These are phyloP conservation scores for Drosophila baimaii DNA, from an alignment of 1,140 invertebrate species.

Conservation along the genomic window DNA sequence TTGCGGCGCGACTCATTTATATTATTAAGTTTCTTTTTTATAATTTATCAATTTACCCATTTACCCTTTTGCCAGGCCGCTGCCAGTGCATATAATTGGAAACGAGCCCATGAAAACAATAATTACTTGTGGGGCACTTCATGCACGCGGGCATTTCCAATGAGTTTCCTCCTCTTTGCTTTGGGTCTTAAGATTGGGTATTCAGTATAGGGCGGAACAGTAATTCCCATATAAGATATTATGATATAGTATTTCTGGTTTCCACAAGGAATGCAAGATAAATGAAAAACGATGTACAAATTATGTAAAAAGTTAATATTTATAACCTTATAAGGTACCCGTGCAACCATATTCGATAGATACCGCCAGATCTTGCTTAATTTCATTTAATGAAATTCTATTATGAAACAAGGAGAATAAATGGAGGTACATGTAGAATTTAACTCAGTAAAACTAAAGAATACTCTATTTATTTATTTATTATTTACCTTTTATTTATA, in stretches of 20 bases:
- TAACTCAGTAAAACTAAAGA: too few species aligned
- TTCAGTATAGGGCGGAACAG: background rate
- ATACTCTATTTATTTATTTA: too few species aligned
- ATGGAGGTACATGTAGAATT: too few species aligned
- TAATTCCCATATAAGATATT: background rate
- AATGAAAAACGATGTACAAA: background rate
- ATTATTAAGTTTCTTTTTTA: constrained; percentile 72
- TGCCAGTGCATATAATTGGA: constrained; percentile 24
- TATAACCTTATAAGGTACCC: background rate
- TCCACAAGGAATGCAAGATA: background rate
- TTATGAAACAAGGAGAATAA: too few species aligned
- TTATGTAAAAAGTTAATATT: background rate
- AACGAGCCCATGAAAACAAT: constrained; percentile 30
- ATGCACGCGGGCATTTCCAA: constrained; percentile 1
- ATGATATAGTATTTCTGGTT: background rate
- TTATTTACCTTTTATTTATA: too few species aligned
- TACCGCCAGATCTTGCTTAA: too few species aligned
- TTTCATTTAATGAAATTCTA: too few species aligned
- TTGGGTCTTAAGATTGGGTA: background rate
- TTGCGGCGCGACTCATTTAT: constrained; percentile 65
- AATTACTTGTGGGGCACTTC: constrained; percentile 15
- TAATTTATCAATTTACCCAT: constrained; percentile 65
- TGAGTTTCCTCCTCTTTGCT: constrained; percentile 6
- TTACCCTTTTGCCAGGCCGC: constrained; percentile 42
- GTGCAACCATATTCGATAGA: too few species aligned